Evolutionary conservation across 2,888 invertebrate species (phyloP).

Genomic region (Thelaira solivaga): DNA sequence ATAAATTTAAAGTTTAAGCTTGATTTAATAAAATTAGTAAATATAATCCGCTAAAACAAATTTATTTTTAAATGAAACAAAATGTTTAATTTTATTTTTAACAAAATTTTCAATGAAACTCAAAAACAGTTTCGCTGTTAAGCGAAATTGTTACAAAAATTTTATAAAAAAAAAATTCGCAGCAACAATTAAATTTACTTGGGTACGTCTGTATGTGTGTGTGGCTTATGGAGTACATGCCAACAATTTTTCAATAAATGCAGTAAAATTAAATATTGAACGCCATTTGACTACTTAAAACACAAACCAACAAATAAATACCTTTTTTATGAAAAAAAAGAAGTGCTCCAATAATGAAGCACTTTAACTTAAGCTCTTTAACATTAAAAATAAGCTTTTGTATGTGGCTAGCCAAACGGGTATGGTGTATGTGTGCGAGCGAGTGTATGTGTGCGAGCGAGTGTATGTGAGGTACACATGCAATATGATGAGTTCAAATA

Average conservation of each 20-base stretch:
- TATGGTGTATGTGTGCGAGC: background rate
- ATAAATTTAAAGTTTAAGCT: no score
- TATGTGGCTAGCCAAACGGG: background rate
- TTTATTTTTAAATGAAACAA: no score
- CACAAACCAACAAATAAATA: background rate
- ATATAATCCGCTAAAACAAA: no score
- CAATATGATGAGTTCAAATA: no score
- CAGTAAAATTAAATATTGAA: background rate
- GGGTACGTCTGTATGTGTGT: no score
- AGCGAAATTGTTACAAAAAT: no score
- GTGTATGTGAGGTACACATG: no score
- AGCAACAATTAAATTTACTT: no score
- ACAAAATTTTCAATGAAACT: no score
- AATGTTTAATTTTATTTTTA: no score
- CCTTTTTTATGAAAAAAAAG: background rate
- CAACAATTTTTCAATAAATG: constrained; percentile 3
- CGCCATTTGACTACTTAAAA: background rate
- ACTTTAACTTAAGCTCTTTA: constrained; percentile 37
- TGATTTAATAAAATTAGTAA: no score
- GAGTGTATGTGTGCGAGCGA: background rate
- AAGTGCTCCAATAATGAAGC: constrained; percentile 9
- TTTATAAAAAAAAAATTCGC: background rate
- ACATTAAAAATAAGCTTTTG: constrained; percentile 31
- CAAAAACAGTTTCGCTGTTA: no score
- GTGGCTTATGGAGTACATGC: background rate